phyloP scores from a whole-genome alignment of 2,888 invertebrate genomes.

The Dione vanillae region DNA sequence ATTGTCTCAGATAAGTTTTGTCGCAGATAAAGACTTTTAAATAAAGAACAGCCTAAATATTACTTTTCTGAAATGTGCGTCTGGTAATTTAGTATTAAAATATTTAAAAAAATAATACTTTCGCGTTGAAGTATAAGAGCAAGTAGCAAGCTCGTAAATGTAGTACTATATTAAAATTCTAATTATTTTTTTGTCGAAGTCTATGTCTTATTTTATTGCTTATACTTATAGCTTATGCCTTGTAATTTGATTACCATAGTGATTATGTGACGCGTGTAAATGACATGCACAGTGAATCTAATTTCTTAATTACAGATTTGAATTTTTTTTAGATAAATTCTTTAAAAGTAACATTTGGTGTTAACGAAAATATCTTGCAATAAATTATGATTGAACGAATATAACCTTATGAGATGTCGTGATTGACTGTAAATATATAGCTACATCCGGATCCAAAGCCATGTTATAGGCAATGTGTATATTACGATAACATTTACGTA shows the following conservation, averaged over 20 bases:
- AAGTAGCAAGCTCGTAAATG: too few relatives aligned
- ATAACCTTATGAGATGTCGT: too few relatives aligned
- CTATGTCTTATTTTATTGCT: too few relatives aligned
- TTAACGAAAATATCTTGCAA: constrained; percentile 4
- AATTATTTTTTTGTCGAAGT: too few relatives aligned
- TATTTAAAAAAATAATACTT: too few relatives aligned
- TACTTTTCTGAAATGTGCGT: too few relatives aligned
- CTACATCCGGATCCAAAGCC: constrained; percentile 7
- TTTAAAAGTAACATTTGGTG: not conserved
- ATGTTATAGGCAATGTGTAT: constrained; percentile 13
- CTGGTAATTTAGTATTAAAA: too few relatives aligned
- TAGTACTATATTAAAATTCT: too few relatives aligned
- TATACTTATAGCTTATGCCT: not conserved
- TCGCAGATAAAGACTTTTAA: not conserved
- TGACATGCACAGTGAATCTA: not conserved
- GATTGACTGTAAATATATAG: not conserved
- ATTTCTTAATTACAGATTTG: too few relatives aligned
- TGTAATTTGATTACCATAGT: not conserved
- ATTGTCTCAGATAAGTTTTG: constrained; percentile 20
- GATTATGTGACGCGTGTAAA: not conserved
- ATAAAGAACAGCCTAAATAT: not conserved
- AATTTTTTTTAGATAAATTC: too few relatives aligned
- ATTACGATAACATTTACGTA: not conserved
- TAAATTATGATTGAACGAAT: constrained; percentile 4
- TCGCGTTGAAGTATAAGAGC: too few relatives aligned